Evolutionary conservation across 1,140 invertebrate genomes (phyloP), one percentile per base, ranked within the genome.

Genomic region (Tachypleus tridentatus): DNA sequence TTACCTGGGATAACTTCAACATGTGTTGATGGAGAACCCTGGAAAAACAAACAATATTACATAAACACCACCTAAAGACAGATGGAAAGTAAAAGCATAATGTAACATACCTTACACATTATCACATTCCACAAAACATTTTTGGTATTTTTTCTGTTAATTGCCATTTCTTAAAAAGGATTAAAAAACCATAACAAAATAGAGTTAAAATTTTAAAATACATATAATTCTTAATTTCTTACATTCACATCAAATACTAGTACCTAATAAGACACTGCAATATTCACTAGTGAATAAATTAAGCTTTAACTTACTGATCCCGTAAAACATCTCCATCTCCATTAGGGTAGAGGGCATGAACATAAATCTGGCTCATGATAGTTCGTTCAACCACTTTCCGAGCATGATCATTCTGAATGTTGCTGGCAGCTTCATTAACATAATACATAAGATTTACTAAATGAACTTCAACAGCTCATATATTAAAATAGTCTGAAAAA

Each of bases 261-360:
- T 29, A 29, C 29, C 29, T 29, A 2, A 29, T 29, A 29, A 29
- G 29, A 29, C 29, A 29, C 29, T 54, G 67, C 4, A 77, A 70
- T 58, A 74, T 72, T 65, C 53, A 69, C 62, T 64, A 72, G 64
- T 71, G 47, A 59, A 59, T 8, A 65, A 68, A 64, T 63, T 58
- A 64, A 58, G 58, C 66, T 48, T 59, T 56, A 56, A 82, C 84
- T 82, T 76, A 91, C 85, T 89, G 87, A 75, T 99, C 96, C 63
- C 95, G 80, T 62, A 88, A 84, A 60, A 93, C 83, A 79, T 99
- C 96, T 0, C 89, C 93, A 75, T 98, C 96, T 4, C 92, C 92
- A 78, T 98, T 98, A 5, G 96, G 95, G 80, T 94, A 98, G 73
- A 99, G 82, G 51, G 95, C 93, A 75, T 92, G 85, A 49, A 86